Percentiles rank a stretch among this genome's conserved stretches.
Evolutionary conservation across 2,888 invertebrate species (phyloP).

Genomic region (Tyria jacobaeae): DNA sequence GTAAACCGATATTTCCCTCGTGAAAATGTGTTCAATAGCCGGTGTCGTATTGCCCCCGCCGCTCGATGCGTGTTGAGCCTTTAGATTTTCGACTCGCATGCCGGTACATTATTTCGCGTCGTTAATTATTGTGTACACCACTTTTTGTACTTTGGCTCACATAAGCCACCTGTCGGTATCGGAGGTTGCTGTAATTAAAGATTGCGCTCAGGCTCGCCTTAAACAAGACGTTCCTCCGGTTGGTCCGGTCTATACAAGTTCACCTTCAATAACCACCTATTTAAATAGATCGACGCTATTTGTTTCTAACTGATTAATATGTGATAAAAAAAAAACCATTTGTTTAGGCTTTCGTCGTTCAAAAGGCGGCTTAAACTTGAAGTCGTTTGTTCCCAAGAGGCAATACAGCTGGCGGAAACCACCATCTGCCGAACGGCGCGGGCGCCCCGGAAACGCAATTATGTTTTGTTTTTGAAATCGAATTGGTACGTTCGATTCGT

Average conservation of each 20-base stretch:
- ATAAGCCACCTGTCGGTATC: conserved; percentile 80
- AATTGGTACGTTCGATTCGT: conserved; percentile 63
- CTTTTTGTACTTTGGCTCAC: conserved; percentile 73
- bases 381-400: conserved; percentile 58
- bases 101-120: conserved; percentile 85
- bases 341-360: conserved; percentile 29
- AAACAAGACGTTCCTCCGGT: conserved; percentile 63
- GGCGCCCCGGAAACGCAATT: conserved; percentile 80
- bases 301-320: conserved; percentile 35
- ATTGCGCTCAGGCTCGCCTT: conserved; percentile 62
- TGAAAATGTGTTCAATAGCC: conserved; percentile 82
- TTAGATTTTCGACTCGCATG: conserved; percentile 84
- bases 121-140: conserved; percentile 81
- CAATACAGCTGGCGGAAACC: conserved; percentile 84
- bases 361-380: conserved; percentile 60
- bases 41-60: conserved; percentile 76
- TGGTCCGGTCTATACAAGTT: conserved; percentile 62
- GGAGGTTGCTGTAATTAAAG: conserved; percentile 76
- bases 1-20: conserved; percentile 84
- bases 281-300: conserved; percentile 50
- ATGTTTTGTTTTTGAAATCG: conserved; percentile 76
- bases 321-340: conserved; percentile 26
- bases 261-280: conserved; percentile 64
- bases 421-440: conserved; percentile 81
- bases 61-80: conserved; percentile 74